Evolutionary conservation across 2,113 vertebrate genomes (phyloP), one percentile per base, ranked within the genome.

Genomic region (Neogobius melanostomus): DNA sequence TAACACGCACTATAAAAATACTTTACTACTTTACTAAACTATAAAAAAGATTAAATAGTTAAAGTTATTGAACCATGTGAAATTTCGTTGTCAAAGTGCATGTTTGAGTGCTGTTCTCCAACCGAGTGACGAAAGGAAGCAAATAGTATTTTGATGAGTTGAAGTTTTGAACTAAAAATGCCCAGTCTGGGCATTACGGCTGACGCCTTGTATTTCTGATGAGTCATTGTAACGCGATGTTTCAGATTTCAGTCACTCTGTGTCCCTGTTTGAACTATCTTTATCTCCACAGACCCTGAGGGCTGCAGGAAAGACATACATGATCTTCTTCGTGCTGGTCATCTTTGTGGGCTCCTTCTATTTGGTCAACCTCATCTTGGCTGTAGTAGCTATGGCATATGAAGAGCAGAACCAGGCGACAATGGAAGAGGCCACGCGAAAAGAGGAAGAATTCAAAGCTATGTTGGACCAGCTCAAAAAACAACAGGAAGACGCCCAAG

Each of bases 261-360:
- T 47, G 65, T 0, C 81, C 52, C 16, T 43, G 63, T 61, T 14
- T 56, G 36, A 0, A 14, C 8, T 52, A 0, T 50, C 51, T 14
- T 68, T 14, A 66, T 54, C 53, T 60, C 3, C 49, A 75, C 88
- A 99, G 97, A 98, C 96, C 1, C 89, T 99, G 77, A 91, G 97
- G 82, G 97, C 98, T 0, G 97, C 98, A 59, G 98, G 98, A 54
- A 99, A 99, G 90, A 99, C 97, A 51, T 99, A 99, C 91, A 98
- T 99, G 97, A 96, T 99, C 89, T 99, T 99, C 92, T 99, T 99
- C 15, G 96, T 99, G 81, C 80, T 99, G 93, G 98, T 99, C 86
- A 99, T 99, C 88, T 99, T 99, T 14, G 97, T 99, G 94, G 98
- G 98, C 0, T 99, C 98, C 0, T 99, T 99, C 91, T 99, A 99